Evolutionary conservation across 2,888 invertebrate genomes (phyloP), one percentile per base, ranked within the genome.

Genomic region (Lasioglossum oenotherae): DNA sequence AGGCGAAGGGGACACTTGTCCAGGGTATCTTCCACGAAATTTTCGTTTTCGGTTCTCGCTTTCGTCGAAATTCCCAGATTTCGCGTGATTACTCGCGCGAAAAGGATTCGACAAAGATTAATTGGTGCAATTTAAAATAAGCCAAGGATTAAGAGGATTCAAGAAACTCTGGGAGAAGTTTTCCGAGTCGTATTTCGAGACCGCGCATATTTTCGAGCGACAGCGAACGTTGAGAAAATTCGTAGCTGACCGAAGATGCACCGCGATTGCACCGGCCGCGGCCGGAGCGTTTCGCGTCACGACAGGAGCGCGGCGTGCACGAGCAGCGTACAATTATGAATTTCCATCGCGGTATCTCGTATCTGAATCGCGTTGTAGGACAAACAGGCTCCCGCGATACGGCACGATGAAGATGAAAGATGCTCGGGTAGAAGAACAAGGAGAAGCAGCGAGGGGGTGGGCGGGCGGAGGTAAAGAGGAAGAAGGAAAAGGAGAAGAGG

Each of bases 341-440:
- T 72, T 77, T 77, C 67, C 46, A 23, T 77, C 67, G 23, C 44
- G 44, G 67, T 49, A 69, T 77, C 67, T 64, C n/a, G 57, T 38
- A 60, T 77, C 77, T 77, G 67, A 49, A 77, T 77, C 77, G 67
- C 31, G 74, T 27, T 46, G 44, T 60, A 44, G 80, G 64, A 79
- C 74, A 64, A 80, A 74, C 74, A 44, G 67, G 67, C 72, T 79
- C 73, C 73, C 41, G 38, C 75, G 74, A 79, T 57, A 69, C 44
- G 69, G 69, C 35, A 69, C 64, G 84, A 84, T 82, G 82, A 85
- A 85, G 79, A 79, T 77, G 85, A 85, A 74, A 74, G 85, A 79
- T 64, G 69, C 74, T 16, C 78, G 73, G 41, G 69, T 44, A 38
- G 35, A 69, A 69, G 35, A 69, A 67, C 60, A 60, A 60, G 60